phyloP scores from a whole-genome alignment of 1,140 invertebrate species.

The Ectropis grisescens region DNA sequence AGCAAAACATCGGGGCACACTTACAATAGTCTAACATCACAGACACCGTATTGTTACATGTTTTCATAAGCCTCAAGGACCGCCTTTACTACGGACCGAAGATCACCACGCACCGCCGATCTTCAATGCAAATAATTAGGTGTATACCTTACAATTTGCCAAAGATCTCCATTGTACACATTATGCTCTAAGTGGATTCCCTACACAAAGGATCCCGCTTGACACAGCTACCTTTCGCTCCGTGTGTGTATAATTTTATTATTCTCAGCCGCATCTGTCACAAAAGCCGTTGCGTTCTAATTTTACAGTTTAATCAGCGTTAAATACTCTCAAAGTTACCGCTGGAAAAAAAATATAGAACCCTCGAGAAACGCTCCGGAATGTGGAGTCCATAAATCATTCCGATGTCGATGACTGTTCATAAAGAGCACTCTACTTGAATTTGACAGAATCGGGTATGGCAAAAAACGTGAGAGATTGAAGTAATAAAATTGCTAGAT shows the following conservation, averaged over 20 bases:
- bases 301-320: slow-evolving; percentile 70
- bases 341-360: slow-evolving; percentile 41
- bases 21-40: too few relatives aligned
- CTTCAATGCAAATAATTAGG: slow-evolving; percentile 59
- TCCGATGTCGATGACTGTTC: slow-evolving; percentile 28
- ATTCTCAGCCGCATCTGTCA: slow-evolving; percentile 61
- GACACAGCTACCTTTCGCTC: slow-evolving; percentile 41
- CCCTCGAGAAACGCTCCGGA: slow-evolving; percentile 33
- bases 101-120: slow-evolving; percentile 45
- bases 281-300: slow-evolving; percentile 47
- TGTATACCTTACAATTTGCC: slow-evolving; percentile 67
- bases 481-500: too few relatives aligned
- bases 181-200: slow-evolving; percentile 64
- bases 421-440: slow-evolving; percentile 6
- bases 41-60: slow-evolving; percentile 35
- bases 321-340: slow-evolving; percentile 57
- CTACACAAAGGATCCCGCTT: slow-evolving; percentile 41
- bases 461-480: slow-evolving; percentile 2
- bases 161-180: slow-evolving; percentile 55
- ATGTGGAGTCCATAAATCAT: slow-evolving; percentile 54
- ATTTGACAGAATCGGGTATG: slow-evolving; percentile 5
- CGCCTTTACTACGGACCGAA: slow-evolving; percentile 35
- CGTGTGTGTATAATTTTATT: slow-evolving; percentile 59
- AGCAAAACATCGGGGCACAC: slow-evolving; percentile 1
- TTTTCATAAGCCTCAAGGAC: slow-evolving; percentile 59